phyloP scores from a whole-genome alignment of 2,113 vertebrate genomes.

The Setophaga petechia region DNA sequence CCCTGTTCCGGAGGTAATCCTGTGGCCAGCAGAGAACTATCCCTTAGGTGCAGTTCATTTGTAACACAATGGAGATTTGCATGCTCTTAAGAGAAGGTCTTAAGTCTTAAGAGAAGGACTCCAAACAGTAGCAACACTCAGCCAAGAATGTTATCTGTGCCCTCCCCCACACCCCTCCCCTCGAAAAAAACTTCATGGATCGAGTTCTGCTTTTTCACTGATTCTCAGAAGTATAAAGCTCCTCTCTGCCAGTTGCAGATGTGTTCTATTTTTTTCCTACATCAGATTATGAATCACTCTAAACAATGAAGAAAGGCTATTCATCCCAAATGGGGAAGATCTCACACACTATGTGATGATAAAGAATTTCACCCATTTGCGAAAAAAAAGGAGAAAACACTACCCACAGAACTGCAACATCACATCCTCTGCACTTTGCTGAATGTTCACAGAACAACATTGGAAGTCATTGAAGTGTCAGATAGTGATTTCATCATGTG shows the following conservation, averaged over 20 bases:
- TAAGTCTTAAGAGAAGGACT: not conserved
- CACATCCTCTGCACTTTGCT: slow-evolving; percentile 27
- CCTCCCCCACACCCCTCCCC: not conserved
- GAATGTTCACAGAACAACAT: slow-evolving; percentile 42
- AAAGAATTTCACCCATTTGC: slow-evolving; percentile 54
- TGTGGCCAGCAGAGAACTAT: not conserved
- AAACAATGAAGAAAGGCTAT: slow-evolving; percentile 70
- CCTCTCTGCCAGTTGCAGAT: slow-evolving; percentile 32
- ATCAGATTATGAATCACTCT: slow-evolving; percentile 67
- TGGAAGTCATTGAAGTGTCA: slow-evolving; percentile 49
- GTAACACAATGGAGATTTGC: slow-evolving; percentile 44
- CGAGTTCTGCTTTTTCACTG: not conserved
- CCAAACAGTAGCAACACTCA: not conserved
- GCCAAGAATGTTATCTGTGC: not conserved
- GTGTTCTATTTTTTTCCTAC: slow-evolving; percentile 42
- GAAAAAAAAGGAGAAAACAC: not conserved
- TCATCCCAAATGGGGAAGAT: slow-evolving; percentile 63
- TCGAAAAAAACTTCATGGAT: not conserved
- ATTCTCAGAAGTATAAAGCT: not conserved
- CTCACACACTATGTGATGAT: slow-evolving; percentile 53
- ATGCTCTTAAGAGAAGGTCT: not conserved
- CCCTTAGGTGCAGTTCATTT: slow-evolving; percentile 42
- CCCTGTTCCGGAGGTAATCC: not conserved
- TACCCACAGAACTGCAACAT: slow-evolving; percentile 52
- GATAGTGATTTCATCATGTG: slow-evolving; percentile 56